Evolutionary conservation across 1,140 invertebrate genomes (phyloP), one percentile per base, ranked within the genome.

Genomic region (Laupala kohalensis): DNA sequence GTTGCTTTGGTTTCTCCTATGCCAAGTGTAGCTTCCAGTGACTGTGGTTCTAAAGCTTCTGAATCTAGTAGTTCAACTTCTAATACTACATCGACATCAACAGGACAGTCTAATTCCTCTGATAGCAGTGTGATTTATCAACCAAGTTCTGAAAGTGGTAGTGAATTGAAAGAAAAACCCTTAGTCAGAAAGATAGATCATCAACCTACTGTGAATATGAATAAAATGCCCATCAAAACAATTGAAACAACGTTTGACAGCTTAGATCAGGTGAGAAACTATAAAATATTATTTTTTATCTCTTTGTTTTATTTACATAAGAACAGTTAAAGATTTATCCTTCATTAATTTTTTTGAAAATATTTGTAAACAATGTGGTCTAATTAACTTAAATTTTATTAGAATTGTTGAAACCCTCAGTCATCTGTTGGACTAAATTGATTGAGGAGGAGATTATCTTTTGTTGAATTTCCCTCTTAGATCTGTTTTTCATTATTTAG

Each of bases 1-100:
- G 84, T 92, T 15, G 90, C 90, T 13, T 81, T 88, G 79, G 89
- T 92, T 24, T 92, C 90, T 25, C 90, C 90, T 2, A 92, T 92
- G 86, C 88, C 86, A 27, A 74, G 66, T 62, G 64, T 73, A 69
- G 27, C 72, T 26, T 67, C 25, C 25, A 71, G 69, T 70, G 74
- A 74, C 64, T 73, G 86, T 25, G 66, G 68, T 25, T 69, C 73
- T 74, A 71, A 69, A 69, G 72, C 75, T 65, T 67, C 71, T 69
- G 67, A 80, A 76, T 76, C 78, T 79, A 79, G 80, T 70, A 84
- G 83, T 78, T 86, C 84, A 66, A 85, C 84, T 76, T 84, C 84
- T 4, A 85, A 85, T 72, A 86, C 85, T 74, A 84, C 85, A 65
- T 82, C 82, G 5, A 80, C 86, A 80, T 73, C 78, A 71, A 86